Conservation (phyloP, 2,888 invertebrate genomes). For the Drosophila pullipes region DNA sequence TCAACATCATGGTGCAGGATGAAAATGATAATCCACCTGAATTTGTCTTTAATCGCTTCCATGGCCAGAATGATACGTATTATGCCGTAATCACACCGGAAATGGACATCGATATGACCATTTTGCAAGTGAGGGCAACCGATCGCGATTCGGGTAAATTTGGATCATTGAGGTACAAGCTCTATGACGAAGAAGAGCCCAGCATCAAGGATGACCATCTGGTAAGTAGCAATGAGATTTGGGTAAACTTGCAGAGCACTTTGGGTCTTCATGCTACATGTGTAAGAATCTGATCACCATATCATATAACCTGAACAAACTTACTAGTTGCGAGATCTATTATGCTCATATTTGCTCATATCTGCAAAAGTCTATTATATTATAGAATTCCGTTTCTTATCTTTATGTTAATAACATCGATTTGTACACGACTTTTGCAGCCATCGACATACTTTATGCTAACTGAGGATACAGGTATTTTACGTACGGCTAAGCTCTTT, state of each 20-base stretch:
- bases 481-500: conserved; percentile 91
- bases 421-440: conserved; percentile 48
- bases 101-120: conserved; percentile 90
- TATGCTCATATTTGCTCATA: not conserved
- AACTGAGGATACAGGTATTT: conserved; percentile 90
- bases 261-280: too few relatives aligned
- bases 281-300: too few relatives aligned
- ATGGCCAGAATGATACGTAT: conserved; percentile 89
- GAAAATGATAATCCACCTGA: conserved; percentile 95
- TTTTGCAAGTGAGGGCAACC: conserved; percentile 93
- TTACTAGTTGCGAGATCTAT: not conserved
- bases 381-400: not conserved
- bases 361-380: not conserved
- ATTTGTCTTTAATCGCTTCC: conserved; percentile 90
- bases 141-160: conserved; percentile 94
- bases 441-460: conserved; percentile 89
- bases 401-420: not conserved
- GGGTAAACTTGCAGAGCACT: not conserved
- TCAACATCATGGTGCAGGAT: conserved; percentile 93
- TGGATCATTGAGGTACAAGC: conserved; percentile 91
- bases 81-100: conserved; percentile 92
- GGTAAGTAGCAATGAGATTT: conserved; percentile 59
- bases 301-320: not conserved
- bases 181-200: conserved; percentile 84
- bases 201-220: conserved; percentile 75